These are phyloP conservation scores for Parazoanthus swiftii DNA, from an alignment of 92 coral and sea anemone genomes.

Conservation along the genomic window DNA sequence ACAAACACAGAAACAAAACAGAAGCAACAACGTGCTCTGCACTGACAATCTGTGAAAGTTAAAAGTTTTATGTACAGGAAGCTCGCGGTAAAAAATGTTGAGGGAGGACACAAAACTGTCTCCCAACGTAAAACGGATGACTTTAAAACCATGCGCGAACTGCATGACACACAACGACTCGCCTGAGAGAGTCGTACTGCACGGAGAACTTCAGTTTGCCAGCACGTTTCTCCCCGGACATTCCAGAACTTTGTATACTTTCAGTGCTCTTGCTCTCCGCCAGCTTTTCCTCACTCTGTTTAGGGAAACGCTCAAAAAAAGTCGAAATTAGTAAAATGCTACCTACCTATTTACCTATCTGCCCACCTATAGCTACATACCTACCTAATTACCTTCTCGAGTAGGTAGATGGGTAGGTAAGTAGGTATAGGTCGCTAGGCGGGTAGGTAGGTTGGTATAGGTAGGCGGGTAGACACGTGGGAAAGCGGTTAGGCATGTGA, in stretches of 20 bases:
- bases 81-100: no score
- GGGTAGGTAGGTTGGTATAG: background rate
- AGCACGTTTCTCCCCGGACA: constrained; percentile 21
- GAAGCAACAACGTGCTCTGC: no score
- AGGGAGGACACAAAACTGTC: no score
- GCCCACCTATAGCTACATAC: background rate
- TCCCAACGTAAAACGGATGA: no score
- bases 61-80: no score
- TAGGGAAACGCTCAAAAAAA: constrained; percentile 22
- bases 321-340: background rate
- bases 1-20: no score
- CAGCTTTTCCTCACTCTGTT: constrained; percentile 80
- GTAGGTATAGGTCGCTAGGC: background rate
- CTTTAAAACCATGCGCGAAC: background rate
- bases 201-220: constrained; percentile 74
- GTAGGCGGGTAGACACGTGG: background rate
- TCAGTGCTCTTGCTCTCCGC: constrained; percentile 51
- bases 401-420: no score
- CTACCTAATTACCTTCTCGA: background rate
- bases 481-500: no score
- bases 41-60: no score
- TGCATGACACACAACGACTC: background rate
- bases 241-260: constrained; percentile 3
- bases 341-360: background rate
- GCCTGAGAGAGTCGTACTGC: constrained; percentile 81